Base-by-base conservation (phyloP, 2,113 vertebrate species). In the Hippocampus barbouri region DNA sequence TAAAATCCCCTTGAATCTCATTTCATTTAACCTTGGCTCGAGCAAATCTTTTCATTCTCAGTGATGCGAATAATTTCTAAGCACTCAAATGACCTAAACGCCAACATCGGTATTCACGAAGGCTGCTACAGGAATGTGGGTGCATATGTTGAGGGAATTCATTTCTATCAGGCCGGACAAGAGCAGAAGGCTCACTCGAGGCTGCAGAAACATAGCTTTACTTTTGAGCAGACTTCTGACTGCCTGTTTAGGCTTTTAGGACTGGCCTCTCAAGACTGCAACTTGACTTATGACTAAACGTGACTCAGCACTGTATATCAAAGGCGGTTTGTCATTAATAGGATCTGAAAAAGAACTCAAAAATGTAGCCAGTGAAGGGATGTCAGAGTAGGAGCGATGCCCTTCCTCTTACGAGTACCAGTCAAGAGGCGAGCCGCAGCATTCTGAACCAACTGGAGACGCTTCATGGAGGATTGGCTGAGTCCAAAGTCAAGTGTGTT, bases 121-220 rank as follows among this genome's bases (percentile, higher is more conserved):
- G 56, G 43, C 45, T n/a, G 14, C 56, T 10, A 3, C 23, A 57
- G 20, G 20, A 54, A 49, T 47, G 25, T 6, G 41, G 34, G 0
- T 75, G 83, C 65, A 72, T 71, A 71, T 40, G 53, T 62, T 69
- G 71, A 20, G 38, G 40, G 41, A 66, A 78, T 25, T 15, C 5
- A 56, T n/a, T 71, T 30, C 2, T 40, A 8, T 51, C 25, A 38
- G 27, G n/a, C 21, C 63, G 16, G 63, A 65, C 40, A 65, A 23
- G 10, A 45, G n/a, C n/a, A 23, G 12, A n/a, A 45, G 1, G 41
- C 38, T 65, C 41, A 45, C 63, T 45, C 5, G 21, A 20, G 23
- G n/a, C 8, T 25, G 5, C 12, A 2, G 23, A 16, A 66, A 45
- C 12, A 14, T 9, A 27, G 3, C 23, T 25, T 25, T 66, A 23